These are phyloP conservation scores for Danio jaintianensis DNA, from an alignment of 2,797 vertebrate genomes.

Conservation along the genomic window DNA sequence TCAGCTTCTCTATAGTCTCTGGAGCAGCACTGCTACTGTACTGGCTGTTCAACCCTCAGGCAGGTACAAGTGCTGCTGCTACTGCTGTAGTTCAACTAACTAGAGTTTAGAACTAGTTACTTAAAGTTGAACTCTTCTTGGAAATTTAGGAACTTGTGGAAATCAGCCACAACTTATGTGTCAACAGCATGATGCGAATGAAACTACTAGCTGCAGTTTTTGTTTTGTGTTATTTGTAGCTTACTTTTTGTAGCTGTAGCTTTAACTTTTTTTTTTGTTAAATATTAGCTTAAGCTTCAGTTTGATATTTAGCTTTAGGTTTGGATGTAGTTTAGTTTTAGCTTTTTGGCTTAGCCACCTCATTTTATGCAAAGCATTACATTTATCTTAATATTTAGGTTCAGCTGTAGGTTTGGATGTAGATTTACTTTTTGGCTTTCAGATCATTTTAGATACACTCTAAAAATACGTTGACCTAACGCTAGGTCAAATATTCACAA, in stretches of 20 bases:
- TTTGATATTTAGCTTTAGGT: neutral
- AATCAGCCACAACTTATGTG: neutral
- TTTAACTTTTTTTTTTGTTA: neutral
- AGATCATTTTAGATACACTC: too few species aligned
- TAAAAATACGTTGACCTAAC: too few species aligned
- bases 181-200: neutral
- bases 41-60: constrained; percentile 29
- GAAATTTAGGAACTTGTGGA: neutral
- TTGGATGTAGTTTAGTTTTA: neutral
- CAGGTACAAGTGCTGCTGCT: constrained; percentile 11
- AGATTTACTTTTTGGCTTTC: too few species aligned
- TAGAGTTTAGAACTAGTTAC: neutral
- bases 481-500: too few species aligned
- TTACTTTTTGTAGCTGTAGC: neutral
- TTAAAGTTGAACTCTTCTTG: neutral
- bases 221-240: neutral
- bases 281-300: neutral
- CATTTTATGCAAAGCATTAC: neutral
- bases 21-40: constrained; percentile 26
- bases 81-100: constrained; percentile 7
- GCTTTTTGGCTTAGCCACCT: neutral
- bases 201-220: neutral
- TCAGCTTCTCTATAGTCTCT: constrained; percentile 35
- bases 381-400: neutral
- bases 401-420: neutral